Conservation (phyloP, 2,888 invertebrate genomes). For the Corythucha ciliata region DNA sequence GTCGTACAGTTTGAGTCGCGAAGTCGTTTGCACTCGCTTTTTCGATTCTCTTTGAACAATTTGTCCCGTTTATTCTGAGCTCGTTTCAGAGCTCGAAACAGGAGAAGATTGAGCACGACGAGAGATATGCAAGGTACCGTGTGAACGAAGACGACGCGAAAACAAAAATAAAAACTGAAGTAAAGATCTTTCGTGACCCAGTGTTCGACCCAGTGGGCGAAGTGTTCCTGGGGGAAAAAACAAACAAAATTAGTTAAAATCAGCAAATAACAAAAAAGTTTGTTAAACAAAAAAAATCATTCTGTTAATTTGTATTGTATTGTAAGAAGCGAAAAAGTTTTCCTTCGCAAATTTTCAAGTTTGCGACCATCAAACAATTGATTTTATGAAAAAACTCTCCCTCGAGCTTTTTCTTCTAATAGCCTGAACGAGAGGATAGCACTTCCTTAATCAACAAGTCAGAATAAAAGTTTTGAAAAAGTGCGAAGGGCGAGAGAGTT, state of each 20-base stretch:
- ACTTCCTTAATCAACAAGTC: too few relatives aligned
- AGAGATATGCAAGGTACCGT: constrained; percentile 79
- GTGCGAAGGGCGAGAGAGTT: too few relatives aligned
- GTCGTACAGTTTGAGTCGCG: constrained; percentile 78
- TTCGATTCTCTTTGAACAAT: constrained; percentile 66
- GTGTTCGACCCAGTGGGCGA: constrained; percentile 60
- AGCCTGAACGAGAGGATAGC: too few relatives aligned
- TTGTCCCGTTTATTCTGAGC: constrained; percentile 71
- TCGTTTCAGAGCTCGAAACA: constrained; percentile 74
- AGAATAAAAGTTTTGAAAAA: too few relatives aligned
- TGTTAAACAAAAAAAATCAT: too few relatives aligned
- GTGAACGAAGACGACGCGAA: constrained; percentile 86
- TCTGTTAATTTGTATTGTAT: too few relatives aligned
- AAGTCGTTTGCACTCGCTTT: constrained; percentile 67
- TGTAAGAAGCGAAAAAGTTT: too few relatives aligned
- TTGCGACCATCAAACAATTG: too few relatives aligned
- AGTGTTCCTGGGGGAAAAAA: constrained; percentile 44
- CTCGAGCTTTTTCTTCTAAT: too few relatives aligned
- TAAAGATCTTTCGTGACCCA: constrained; percentile 62
- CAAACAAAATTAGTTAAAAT: constrained; percentile 2
- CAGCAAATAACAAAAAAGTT: too few relatives aligned
- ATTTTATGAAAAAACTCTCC: too few relatives aligned
- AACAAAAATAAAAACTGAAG: constrained; percentile 72
- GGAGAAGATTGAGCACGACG: constrained; percentile 75
- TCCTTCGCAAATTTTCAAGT: too few relatives aligned